Base-by-base conservation (phyloP, 1,140 invertebrate genomes). In the Nixonia krombeini region DNA sequence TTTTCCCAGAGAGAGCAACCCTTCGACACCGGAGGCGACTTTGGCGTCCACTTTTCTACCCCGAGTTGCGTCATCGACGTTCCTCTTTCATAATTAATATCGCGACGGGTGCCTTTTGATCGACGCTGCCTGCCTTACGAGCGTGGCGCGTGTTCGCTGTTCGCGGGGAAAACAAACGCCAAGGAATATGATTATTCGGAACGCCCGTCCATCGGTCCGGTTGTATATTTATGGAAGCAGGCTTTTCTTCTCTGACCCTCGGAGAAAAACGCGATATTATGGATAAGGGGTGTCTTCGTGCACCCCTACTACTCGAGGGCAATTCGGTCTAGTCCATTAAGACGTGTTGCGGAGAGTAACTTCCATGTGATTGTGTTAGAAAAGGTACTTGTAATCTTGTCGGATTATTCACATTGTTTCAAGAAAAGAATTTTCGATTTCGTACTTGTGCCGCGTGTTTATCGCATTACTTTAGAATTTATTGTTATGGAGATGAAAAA, bases 11-110 rank as follows among this genome's bases (percentile, higher is more conserved):
- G 41, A 52, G 45, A 28, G 41, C 51, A 73, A 61, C 56, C 59
- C 57, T 70, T 64, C 51, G 42, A 40, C 52, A 38, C 31, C 31
- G 25, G 25, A 58, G 29, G 57, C 53, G 41, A 56, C 73, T 80
- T 74, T 12, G 25, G 25, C 55, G 29, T 58, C 53, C 38, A 56
- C 73, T 80, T 74, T 12, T 23, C 2, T 18, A 31, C 21, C 26
- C 13, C 16, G 21, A 31, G 26, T 10, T 15, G 15, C 26, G 29
- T 21, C 15, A 15, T 33, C 17, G 10, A 2, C 9, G 21, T 29
- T 13, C 9, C 25, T 5, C 1, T 35, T 12, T 47, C 16, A 9
- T 47, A 5, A 35, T 47, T 47, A 47, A n/a, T n/a, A 47, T 47
- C 35, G 15, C n/a, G 7, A 17, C 17, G 3, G 29, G 2, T 29